Base-by-base conservation (phyloP, 1,140 invertebrate species). In the Oryzaephilus surinamensis region DNA sequence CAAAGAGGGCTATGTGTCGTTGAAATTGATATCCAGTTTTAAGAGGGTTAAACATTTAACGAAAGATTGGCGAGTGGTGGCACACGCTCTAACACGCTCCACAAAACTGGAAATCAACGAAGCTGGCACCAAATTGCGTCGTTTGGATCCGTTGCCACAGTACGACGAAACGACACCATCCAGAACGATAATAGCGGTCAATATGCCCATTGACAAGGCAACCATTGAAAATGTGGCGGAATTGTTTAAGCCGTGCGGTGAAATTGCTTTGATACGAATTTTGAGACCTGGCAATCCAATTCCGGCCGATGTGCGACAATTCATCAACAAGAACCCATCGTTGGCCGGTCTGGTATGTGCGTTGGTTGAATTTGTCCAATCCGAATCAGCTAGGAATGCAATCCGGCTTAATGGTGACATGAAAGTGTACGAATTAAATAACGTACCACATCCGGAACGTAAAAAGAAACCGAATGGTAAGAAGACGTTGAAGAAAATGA, bases 1-100 rank as follows among this genome's bases (percentile, higher is more conserved):
- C 59, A 94, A 93, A 60, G 88, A 93, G 62, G 92, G 93, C 6
- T 96, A 84, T 63, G 91, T 97, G 1, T 92, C 86, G 19, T 67
- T 96, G 5, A 96, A 96, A 62, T 67, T 97, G 23, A 91, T 95
- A 33, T 92, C 90, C 1, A 92, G 87, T 49, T 90, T 92, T 55
- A 89, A 95, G 57, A 77, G 90, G 30, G 89, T 96, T 15, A 89
- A 90, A 52, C 86, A 91, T 52, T 64, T 96, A 19, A 91, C 88
- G 4, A 86, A 89, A 57, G 91, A 96, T 57, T 96, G 91, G 84
- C 73, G 88, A 34, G 83, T 88, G 0, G 89, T 95, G 3, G 88
- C 89, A 2, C 76, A 81, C 47, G 84, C 88, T 26, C 65, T 95
- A 40, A 70, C 74, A 41, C 68, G 74, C 6, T 94, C 90, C 1